Base-by-base conservation (phyloP, 53 echinoderm and acorn worm genomes). In the Mesocentrotus franciscanus region DNA sequence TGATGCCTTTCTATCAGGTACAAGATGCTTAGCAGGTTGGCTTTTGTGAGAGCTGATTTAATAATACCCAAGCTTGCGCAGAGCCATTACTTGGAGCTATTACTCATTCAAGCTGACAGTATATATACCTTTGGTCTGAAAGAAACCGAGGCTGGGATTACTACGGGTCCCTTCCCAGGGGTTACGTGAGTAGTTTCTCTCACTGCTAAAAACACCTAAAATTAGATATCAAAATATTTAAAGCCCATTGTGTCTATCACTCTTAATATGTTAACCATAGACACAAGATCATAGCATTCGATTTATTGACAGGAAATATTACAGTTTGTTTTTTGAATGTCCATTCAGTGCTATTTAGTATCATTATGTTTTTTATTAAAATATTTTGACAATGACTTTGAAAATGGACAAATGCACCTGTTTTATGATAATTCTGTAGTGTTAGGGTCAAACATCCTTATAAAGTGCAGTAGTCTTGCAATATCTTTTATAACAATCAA, bases 21-120 rank as follows among this genome's bases (percentile, higher is more conserved):
- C 87, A 87, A 87, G 87, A 87, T 87, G 87, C 87, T 87, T 58
- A 87, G 87, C 87, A 87, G 87, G 87, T 87, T 87, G 57, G 87
- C 87, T n/a, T 27, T 87, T 87, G 87, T 87, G 26, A 13, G 87
- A 39, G 49, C 22, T 9, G 55, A 27, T 20, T 42, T 42, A 49
- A 84, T 84, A 49, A 84, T 87, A 87, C 87, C n/a, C 1, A 12
- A 87, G 87, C 87, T 87, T n/a, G 4, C 12, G 58, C 27, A 87
- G 58, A 59, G 87, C 22, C 24, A 84, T 84, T 84, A 84, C 84
- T 84, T 22, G 26, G 8, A 84, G 20, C 56, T 87, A 87, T 87
- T 87, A 87, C 29, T 87, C 87, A 87, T 26, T n/a, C 15, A 14
- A 58, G 24, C 42, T 84, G 84, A 84, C 84, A 55, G 84, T 9